phyloP scores from a whole-genome alignment of 2,797 vertebrate species.

The Hypotaenidia philippensis region DNA sequence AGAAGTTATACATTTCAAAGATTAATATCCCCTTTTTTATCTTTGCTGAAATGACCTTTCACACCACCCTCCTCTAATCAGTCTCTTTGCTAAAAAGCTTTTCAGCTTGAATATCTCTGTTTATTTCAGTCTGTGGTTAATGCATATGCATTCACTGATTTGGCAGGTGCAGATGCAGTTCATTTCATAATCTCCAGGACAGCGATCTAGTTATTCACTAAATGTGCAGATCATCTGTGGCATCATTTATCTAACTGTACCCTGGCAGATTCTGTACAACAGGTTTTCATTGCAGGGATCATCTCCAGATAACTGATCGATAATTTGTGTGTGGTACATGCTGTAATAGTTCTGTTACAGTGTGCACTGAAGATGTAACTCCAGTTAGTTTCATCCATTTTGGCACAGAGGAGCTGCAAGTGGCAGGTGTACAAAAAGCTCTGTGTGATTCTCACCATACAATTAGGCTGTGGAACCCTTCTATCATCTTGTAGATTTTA shows the following conservation, averaged over 20 bases:
- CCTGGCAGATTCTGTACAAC: neutral
- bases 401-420: neutral
- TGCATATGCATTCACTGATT: neutral
- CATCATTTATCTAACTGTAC: neutral
- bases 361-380: neutral
- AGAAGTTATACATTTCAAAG: neutral
- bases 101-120: neutral
- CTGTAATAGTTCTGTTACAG: neutral
- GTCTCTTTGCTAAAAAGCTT: neutral
- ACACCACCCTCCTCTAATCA: neutral
- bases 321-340: neutral
- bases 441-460: neutral
- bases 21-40: neutral
- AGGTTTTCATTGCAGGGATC: neutral
- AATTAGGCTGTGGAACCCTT: neutral
- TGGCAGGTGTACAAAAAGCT: neutral
- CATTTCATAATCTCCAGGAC: neutral
- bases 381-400: neutral
- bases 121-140: neutral
- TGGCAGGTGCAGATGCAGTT: conserved; percentile 6
- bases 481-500: neutral
- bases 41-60: neutral
- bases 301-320: neutral
- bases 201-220: neutral
- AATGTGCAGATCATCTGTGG: neutral